Conservation (phyloP, 30 jellyfish, hydroid and myxozoan genomes). For the Phacellophora camtschatica region DNA sequence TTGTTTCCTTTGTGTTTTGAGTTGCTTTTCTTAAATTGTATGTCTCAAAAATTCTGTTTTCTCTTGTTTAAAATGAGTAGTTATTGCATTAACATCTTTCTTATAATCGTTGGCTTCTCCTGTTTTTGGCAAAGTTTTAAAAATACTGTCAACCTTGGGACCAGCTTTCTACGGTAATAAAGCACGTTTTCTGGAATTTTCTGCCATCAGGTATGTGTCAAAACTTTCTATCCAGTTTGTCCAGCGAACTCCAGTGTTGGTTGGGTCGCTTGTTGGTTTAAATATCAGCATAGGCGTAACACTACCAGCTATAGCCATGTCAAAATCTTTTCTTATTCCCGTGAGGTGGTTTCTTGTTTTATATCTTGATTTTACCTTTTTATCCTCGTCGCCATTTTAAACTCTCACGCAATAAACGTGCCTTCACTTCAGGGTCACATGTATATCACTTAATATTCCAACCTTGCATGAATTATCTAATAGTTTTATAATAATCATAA, state of each 20-base stretch:
- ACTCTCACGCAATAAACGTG: too few relatives aligned
- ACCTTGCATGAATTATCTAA: too few relatives aligned
- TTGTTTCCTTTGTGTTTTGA: slow-evolving; percentile 15
- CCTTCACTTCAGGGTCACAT: too few relatives aligned
- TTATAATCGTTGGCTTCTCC: slow-evolving; percentile 22
- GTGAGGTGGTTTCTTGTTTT: too few relatives aligned
- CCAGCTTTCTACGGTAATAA: slow-evolving; percentile 6
- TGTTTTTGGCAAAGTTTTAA: slow-evolving; percentile 28
- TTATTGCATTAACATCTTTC: slow-evolving; percentile 26
- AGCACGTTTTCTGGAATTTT: slow-evolving; percentile 17
- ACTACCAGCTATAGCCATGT: slow-evolving; percentile 27
- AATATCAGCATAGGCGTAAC: slow-evolving; percentile 18
- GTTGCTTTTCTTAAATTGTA: slow-evolving; percentile 31
- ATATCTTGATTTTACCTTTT: too few relatives aligned
- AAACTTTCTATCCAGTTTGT: slow-evolving; percentile 24
- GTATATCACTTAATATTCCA: too few relatives aligned
- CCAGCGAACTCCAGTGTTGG: slow-evolving; percentile 26
- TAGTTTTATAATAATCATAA: too few relatives aligned
- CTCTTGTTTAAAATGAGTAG: slow-evolving; percentile 14
- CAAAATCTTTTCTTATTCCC: too few relatives aligned
- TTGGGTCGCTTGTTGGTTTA: slow-evolving; percentile 16
- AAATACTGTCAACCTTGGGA: slow-evolving; percentile 9
- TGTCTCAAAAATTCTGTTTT: neutral
- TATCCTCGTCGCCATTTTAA: too few relatives aligned
- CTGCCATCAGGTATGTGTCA: neutral